Evolutionary conservation across 1,140 invertebrate genomes (phyloP), one percentile per base, ranked within the genome.

Genomic region (Ostrea denselamellosa): DNA sequence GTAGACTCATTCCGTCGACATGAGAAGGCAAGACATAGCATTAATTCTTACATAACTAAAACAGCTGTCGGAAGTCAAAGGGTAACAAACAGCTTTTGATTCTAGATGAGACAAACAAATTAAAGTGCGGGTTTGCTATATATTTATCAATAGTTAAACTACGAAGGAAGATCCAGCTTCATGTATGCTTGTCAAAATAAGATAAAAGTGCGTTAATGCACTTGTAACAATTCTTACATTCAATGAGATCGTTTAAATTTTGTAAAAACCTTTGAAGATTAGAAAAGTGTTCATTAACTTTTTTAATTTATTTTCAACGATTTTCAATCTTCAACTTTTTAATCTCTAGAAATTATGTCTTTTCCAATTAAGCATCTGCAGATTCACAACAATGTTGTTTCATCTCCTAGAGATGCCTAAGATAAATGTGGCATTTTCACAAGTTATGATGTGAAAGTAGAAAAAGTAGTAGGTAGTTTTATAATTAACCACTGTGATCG

Each of bases 31-130:
- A 28, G 14, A 28, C 68, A 25, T 34, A 28, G 12, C 28, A 25
- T 77, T 77, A 77, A 77, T 77, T 71, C 68, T 77, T 77, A 77
- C 68, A 77, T 77, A 77, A 77, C 68, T 14, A 34, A 77, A 77
- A 34, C 68, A 77, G 68, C 68, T 77, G 68, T 77, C 68, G 12
- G 68, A 77, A 77, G 68, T 8, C 28, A 77, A 14, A 77, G 22
- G 68, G 68, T 25, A 77, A 34, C 68, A 25, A 28, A 77, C 25
- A 34, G 56, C 68, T 28, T 77, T 77, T 77, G 68, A 77, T 77
- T 28, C 22, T 77, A 77, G 28, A 77, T 34, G 68, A 77, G 68
- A 77, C 68, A 77, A 77, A 77, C 68, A 77, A 77, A 77, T 77
- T 77, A 77, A 77, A 25, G 68, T 25, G 25, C 22, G 68, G 68